Conservation (phyloP, 2,797 vertebrate species). For the Varecia variegata region DNA sequence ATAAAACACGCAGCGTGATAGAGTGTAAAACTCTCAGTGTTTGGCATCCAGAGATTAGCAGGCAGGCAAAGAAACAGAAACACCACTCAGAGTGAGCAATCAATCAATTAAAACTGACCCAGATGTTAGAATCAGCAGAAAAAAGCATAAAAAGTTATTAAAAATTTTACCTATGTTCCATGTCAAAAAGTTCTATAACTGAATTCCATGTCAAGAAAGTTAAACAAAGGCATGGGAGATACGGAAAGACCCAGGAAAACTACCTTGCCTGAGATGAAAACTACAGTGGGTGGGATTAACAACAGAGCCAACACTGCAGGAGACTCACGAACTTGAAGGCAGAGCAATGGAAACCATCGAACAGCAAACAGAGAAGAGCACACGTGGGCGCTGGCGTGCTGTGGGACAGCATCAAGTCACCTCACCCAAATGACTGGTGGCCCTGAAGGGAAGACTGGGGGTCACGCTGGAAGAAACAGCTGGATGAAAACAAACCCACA, state of each 20-base stretch:
- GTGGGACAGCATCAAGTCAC: neutral
- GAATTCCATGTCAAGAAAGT: neutral
- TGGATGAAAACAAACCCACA: neutral
- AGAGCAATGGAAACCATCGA: rapidly evolving
- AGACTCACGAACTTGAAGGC: neutral
- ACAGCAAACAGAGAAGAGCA: neutral
- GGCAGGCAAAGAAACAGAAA: neutral
- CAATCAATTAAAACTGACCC: neutral
- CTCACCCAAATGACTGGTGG: rapidly evolving
- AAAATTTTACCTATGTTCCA: neutral
- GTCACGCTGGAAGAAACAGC: rapidly evolving
- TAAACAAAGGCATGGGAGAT: neutral
- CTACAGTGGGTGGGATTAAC: too few species aligned
- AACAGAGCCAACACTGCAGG: neutral
- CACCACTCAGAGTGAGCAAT: neutral
- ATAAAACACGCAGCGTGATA: rapidly evolving
- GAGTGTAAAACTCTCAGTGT: neutral
- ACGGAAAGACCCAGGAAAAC: neutral
- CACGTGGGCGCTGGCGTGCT: neutral
- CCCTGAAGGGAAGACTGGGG: too few species aligned
- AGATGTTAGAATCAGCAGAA: neutral
- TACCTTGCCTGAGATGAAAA: neutral
- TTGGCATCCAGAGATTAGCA: neutral
- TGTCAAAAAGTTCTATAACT: neutral
- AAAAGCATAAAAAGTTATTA: neutral